A percentile compares a stretch with the other conserved stretches of the same genome.
Conservation (phyloP, 2,797 vertebrate species). For the Acipenser oxyrinchus region DNA sequence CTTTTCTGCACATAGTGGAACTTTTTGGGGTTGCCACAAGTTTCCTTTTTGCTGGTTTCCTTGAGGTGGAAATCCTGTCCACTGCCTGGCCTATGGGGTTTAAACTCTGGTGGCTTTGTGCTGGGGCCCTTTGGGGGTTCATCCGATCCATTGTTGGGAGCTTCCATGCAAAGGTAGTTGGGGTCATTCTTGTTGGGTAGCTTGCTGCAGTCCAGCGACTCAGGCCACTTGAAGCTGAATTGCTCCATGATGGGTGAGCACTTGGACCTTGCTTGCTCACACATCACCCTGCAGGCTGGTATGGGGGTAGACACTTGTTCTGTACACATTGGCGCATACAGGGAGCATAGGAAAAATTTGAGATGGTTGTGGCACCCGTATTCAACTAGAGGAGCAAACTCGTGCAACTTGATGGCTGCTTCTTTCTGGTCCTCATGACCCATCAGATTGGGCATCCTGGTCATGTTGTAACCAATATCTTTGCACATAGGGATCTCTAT, state of each 20-base stretch:
- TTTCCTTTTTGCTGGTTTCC: constrained; percentile 50
- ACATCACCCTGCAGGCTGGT: constrained; percentile 91
- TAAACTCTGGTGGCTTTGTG: constrained; percentile 77
- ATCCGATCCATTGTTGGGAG: constrained; percentile 85
- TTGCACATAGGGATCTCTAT: constrained; percentile 90
- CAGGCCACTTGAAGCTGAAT: constrained; percentile 90
- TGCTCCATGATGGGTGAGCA: constrained; percentile 91
- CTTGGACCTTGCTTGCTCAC: constrained; percentile 84
- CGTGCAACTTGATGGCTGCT: constrained; percentile 88
- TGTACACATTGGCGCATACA: constrained; percentile 97
- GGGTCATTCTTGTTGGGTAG: constrained; percentile 95
- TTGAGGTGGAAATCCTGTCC: constrained; percentile 51
- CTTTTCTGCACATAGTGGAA: constrained; percentile 95
- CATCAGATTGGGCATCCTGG: constrained; percentile 95
- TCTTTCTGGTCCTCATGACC: constrained; percentile 88
- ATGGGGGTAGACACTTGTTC: constrained; percentile 95
- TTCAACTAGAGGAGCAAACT: constrained; percentile 90
- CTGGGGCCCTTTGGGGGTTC: constrained; percentile 77
- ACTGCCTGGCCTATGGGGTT: constrained; percentile 65
- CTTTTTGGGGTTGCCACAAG: constrained; percentile 82
- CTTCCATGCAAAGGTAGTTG: constrained; percentile 96
- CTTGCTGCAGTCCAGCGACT: constrained; percentile 84
- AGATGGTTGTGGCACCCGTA: constrained; percentile 91
- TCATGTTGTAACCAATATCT: constrained; percentile 97
- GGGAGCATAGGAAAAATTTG: constrained; percentile 90